Evolutionary conservation across 2,888 invertebrate species (phyloP).

Genomic region (Clistopyga incitator): DNA sequence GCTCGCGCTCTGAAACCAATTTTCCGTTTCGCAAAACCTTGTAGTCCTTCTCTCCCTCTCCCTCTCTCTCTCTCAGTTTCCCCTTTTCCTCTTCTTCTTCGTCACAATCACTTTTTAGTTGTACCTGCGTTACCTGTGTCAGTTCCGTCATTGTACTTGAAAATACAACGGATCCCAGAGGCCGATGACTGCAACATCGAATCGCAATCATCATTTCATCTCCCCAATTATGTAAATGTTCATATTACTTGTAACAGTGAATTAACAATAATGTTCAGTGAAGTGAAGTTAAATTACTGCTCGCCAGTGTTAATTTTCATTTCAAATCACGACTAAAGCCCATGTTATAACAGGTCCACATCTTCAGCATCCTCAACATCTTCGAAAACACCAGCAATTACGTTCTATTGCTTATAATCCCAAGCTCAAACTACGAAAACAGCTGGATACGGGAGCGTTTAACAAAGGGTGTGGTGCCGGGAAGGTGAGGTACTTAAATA

Average conservation of each 20-base stretch:
- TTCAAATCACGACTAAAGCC: not conserved
- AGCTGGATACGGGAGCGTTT: constrained; percentile 22
- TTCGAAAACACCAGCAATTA: constrained; percentile 41
- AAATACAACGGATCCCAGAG: not conserved
- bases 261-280: no score
- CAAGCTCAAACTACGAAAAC: constrained; percentile 28
- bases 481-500: constrained; percentile 46
- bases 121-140: not conserved
- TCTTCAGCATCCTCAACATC: constrained; percentile 25
- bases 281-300: not conserved
- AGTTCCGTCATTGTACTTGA: not conserved
- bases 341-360: not conserved
- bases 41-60: constrained; percentile 1
- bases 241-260: no score
- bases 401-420: constrained; percentile 19
- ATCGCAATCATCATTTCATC: no score
- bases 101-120: constrained; percentile 9
- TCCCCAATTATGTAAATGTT: no score
- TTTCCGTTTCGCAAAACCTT: constrained; percentile 63
- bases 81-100: not conserved
- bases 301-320: not conserved
- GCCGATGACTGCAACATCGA: constrained; percentile 17
- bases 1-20: constrained; percentile 58
- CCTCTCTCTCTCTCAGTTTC: constrained; percentile 8
- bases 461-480: constrained; percentile 37